Evolutionary conservation across 2,797 vertebrate species (phyloP).

Genomic region (Mormyrus hasselquistii): DNA sequence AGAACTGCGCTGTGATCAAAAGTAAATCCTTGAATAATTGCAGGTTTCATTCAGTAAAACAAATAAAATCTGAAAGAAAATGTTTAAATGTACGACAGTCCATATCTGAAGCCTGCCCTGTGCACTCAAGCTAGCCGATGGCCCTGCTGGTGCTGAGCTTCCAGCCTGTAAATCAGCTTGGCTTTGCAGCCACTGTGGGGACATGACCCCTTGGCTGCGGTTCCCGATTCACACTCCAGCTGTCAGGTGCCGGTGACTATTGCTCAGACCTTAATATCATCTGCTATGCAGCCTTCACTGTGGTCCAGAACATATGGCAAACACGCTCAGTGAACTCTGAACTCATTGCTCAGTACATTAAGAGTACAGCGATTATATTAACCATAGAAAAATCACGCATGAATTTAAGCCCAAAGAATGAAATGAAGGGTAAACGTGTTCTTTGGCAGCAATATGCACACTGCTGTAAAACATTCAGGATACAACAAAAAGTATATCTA

Average conservation of each 20-base stretch:
- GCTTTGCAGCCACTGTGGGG: neutral
- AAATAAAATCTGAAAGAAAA: neutral
- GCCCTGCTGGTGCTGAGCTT: neutral
- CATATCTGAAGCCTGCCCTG: neutral
- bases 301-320: neutral
- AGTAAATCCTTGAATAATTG: neutral
- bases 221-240: neutral
- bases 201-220: neutral
- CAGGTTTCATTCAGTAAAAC: neutral
- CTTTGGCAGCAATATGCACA: neutral
- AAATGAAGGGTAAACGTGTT: neutral
- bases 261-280: neutral
- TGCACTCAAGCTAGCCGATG: neutral
- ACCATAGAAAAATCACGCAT: neutral
- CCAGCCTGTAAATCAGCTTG: neutral
- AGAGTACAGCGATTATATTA: neutral
- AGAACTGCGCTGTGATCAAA: neutral
- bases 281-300: neutral
- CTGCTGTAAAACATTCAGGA: neutral
- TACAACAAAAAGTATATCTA: neutral
- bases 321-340: neutral
- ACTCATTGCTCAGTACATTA: neutral
- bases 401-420: neutral
- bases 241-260: neutral
- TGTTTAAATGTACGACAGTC: neutral